Base-by-base conservation (phyloP, 2,113 vertebrate species). In the Mus spicilegus region DNA sequence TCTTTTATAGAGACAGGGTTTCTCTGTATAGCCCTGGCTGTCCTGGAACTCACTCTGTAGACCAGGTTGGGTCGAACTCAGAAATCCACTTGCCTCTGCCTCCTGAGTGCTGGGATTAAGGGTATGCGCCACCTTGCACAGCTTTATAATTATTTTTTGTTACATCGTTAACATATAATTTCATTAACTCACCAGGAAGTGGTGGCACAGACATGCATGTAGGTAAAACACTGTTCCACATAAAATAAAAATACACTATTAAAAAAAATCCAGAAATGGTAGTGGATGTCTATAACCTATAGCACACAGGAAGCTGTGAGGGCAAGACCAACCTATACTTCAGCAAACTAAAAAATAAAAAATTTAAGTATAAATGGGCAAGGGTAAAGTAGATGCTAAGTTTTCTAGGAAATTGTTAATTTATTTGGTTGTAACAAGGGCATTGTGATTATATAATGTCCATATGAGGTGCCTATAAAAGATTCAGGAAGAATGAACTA, bases 341-440 rank as follows among this genome's bases (percentile, higher is more conserved):
- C 19, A 92, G 76, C 94, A 84, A 78, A 85, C 69, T 76, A 16
- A 67, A 78, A 42, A 42, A 42, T 42, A 19, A 81, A 94, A 7
- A 88, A 19, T 63, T 88, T 73, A 9, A 54, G 36, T 54, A 91
- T n/a, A 73, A 84, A 7, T 69, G 10, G 17, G 20, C 39, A 28
- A 61, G 46, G 69, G 28, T 80, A 17, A 91, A 88, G 76, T 86
- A 63, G 42, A 54, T 76, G 49, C 73, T 80, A 42, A 90, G 28
- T 88, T 69, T 88, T 75, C 65, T 46, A 51, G 67, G 72, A 49
- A 76, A 36, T 30, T 63, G 33, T 58, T 94, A 49, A 72, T 78
- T 87, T 72, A 78, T 20, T 67, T 87, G n/a, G 54, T 85, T 96
- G 36, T 36, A 58, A 88, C 82, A 72, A 87, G 19, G 77, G 26